phyloP scores from a whole-genome alignment of 2,888 invertebrate genomes.

The Meiosimyza decipiens region DNA sequence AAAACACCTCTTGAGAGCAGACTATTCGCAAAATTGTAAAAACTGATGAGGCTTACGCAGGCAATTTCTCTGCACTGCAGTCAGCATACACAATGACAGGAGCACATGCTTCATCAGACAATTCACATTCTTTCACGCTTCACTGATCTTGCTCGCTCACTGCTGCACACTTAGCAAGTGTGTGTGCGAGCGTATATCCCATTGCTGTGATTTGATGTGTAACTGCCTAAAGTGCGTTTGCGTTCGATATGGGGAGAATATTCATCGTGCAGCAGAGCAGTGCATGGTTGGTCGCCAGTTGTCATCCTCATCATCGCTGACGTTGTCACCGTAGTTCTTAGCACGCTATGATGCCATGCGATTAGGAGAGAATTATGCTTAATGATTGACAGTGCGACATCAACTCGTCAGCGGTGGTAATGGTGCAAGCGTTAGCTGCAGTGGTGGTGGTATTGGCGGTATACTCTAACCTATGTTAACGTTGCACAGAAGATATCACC shows the following conservation, averaged over 20 bases:
- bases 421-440: background rate
- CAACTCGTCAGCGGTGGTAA: background rate
- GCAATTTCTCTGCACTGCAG: no score
- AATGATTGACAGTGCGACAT: conserved; percentile 25
- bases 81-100: background rate
- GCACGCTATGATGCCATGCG: conserved; percentile 11
- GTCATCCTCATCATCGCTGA: no score
- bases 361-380: conserved; percentile 17
- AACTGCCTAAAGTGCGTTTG: conserved; percentile 27
- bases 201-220: conserved; percentile 31
- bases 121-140: conserved; percentile 29
- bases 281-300: conserved; percentile 21
- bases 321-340: conserved; percentile 2
- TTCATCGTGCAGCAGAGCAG: conserved; percentile 20
- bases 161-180: background rate
- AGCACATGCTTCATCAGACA: conserved; percentile 29
- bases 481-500: background rate
- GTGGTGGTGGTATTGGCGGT: background rate
- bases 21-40: no score
- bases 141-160: conserved; percentile 4
- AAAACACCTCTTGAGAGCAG: no score
- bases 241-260: conserved; percentile 22
- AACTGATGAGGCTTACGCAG: no score
- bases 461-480: background rate
- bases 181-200: conserved; percentile 26